A percentile compares a stretch with the other conserved stretches of the same genome.
Conservation (phyloP, 2,888 invertebrate genomes). For the Pimpla rufipes region DNA sequence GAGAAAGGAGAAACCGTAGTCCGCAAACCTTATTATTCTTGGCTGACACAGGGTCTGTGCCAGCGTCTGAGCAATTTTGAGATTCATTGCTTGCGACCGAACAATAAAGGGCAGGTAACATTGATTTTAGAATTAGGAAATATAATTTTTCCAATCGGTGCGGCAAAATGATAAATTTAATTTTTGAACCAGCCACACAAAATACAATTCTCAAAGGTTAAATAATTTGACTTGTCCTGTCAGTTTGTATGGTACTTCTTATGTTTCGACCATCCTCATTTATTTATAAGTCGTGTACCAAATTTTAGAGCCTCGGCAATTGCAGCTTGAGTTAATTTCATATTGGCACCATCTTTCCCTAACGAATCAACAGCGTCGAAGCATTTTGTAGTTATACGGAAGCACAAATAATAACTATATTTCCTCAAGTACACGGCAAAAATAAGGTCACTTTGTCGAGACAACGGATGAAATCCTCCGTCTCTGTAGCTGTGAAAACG, state of each 20-base stretch:
- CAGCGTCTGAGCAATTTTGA: conserved; percentile 52
- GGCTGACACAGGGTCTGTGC: conserved; percentile 38
- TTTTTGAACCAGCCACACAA: background rate
- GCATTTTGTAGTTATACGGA: too few species aligned
- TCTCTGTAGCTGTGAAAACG: too few species aligned
- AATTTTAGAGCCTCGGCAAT: background rate
- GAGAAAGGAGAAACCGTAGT: background rate
- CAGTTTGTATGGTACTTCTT: background rate
- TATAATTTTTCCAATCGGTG: background rate
- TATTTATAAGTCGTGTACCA: background rate
- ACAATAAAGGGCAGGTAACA: conserved; percentile 56
- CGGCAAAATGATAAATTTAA: background rate
- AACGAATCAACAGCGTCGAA: too few species aligned
- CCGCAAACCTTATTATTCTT: conserved; percentile 43
- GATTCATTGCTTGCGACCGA: conserved; percentile 54
- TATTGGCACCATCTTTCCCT: too few species aligned
- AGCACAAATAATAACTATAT: too few species aligned
- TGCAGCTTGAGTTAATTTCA: too few species aligned
- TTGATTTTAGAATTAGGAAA: conserved; percentile 20
- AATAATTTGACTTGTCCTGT: conserved; percentile 24
- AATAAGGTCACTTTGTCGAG: too few species aligned
- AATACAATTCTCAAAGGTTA: conserved; percentile 23
- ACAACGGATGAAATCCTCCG: too few species aligned
- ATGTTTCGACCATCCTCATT: conserved; percentile 49
- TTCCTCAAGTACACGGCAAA: too few species aligned